Evolutionary conservation across 2,888 invertebrate genomes (phyloP).

Genomic region (Leucania comma): DNA sequence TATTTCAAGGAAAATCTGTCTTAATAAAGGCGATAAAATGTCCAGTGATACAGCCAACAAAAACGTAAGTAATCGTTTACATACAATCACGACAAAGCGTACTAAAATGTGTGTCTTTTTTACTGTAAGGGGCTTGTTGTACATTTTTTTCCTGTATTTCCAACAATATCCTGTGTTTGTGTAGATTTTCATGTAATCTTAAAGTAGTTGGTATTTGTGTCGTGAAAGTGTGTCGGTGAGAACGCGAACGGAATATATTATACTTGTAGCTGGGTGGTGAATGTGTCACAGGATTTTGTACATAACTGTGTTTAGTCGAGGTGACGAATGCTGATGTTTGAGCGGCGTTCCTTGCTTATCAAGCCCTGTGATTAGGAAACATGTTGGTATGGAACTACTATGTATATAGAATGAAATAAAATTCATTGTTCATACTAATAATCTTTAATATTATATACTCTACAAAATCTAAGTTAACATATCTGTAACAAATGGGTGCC

Average conservation of each 20-base stretch:
- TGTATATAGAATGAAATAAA: neutral
- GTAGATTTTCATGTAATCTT: conserved; percentile 12
- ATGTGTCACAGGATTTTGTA: conserved; percentile 56
- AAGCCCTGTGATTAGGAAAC: conserved; percentile 45
- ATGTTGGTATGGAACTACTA: conserved; percentile 61
- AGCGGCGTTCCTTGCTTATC: conserved; percentile 37
- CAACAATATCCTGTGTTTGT: conserved; percentile 40
- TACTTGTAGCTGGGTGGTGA: conserved; percentile 64
- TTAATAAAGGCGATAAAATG: conserved; percentile 78
- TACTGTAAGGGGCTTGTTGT: conserved; percentile 21
- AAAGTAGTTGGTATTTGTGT: conserved; percentile 56
- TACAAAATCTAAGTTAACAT: neutral
- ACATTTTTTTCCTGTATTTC: conserved; percentile 13
- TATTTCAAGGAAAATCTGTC: neutral
- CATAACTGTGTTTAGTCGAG: conserved; percentile 43
- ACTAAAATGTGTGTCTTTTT: conserved; percentile 1
- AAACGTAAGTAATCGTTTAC: conserved; percentile 87
- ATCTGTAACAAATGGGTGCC: too few relatives aligned
- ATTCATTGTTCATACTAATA: neutral
- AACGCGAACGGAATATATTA: conserved; percentile 75
- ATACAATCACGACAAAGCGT: neutral
- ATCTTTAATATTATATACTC: neutral
- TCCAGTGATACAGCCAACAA: conserved; percentile 90
- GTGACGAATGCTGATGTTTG: conserved; percentile 46
- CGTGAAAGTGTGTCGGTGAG: conserved; percentile 80